Base-by-base conservation (phyloP, 1,140 invertebrate genomes). In the Bombus waltoni region DNA sequence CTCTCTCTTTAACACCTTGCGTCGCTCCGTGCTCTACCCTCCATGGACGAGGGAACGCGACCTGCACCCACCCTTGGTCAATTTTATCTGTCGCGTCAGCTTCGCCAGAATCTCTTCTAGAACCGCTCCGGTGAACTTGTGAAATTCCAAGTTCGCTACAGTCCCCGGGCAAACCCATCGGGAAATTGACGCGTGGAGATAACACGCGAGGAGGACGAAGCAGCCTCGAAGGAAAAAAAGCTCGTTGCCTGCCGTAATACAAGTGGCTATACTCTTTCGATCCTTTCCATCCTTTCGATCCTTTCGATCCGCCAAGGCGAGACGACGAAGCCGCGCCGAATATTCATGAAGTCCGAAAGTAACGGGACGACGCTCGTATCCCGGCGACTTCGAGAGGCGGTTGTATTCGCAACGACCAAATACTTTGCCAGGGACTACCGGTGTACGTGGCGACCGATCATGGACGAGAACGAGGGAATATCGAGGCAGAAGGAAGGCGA, bases 1-100 rank as follows among this genome's bases (percentile, higher is more conserved):
- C 59, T 77, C 80, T 81, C 68, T 66, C 80, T 85, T 74, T 72
- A 53, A 22, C 13, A 22, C 53, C 38, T 38, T 81, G 53, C 57
- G 68, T 53, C 68, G 0, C 28, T 35, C 13, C 13, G 11, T n/a
- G 47, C 66, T 87, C 74, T 85, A 32, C 76, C 86, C 72, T 9
- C 32, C 44, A 32, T 15, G 53, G 40, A 77, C 44, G 22, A 44
- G 35, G 53, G 74, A 42, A 81, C 73, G 73, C 74, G 77, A 71
- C 75, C 4, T n/a, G 68, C 62, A 62, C 28, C 40, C 38, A 35
- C 18, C 84, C 73, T 73, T 81, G 86, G 88, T 88, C 90, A 91
- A 91, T 91, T 91, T 90, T 87, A 87, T 90, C 87, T 87, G 82
- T 80, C 82, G 53, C 73, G 35, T 42, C 53, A 66, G 38, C 47